Base-by-base conservation (phyloP, 2,113 vertebrate genomes). In the Parus major region DNA sequence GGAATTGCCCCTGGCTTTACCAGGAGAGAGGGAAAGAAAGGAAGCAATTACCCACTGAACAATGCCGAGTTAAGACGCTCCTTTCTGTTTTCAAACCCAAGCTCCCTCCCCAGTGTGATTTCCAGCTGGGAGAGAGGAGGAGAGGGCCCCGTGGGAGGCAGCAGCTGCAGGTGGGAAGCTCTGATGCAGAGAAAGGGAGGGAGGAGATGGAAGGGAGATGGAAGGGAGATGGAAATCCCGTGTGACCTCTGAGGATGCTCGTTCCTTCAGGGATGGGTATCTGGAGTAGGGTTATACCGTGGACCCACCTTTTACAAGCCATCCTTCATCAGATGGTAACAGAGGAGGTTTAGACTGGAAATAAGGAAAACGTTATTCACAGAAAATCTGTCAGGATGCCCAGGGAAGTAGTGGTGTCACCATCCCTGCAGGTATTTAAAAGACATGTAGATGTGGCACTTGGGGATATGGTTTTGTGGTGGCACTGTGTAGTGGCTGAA, bases 1-100 rank as follows among this genome's bases (percentile, higher is more conserved):
- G 96, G 97, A 98, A 93, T 95, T 97, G 97, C 97, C 85, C 56
- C 70, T 92, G 96, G 94, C 94, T 94, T 96, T 94, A 96, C 61
- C 63, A 90, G 94, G 95, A 97, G 94, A 69, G 96, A 97, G 95
- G 94, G 90, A 78, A 86, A 97, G 93, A 86, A 96, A 96, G 90
- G 95, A 98, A 96, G 97, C 96, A 97, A 98, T 98, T 98, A 97
- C 96, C 61, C 96, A 60, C 93, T 23, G 97, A 92, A 98, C 97
- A 98, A 97, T 97, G 90, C 93, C 7, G 12, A 28, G 46, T 93
- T 98, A 93, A 96, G 93, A 55, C 19, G 2, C 88, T 94, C 96
- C 97, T 96, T 97, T 96, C 96, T 85, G 82, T 60, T 86, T 94
- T 82, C 92, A 91, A 97, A 97, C 87, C 79, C 93, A 86, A 89